phyloP scores from a whole-genome alignment of 30 jellyfish, hydroid and myxozoan genomes.

The Chironex yamaguchii region DNA sequence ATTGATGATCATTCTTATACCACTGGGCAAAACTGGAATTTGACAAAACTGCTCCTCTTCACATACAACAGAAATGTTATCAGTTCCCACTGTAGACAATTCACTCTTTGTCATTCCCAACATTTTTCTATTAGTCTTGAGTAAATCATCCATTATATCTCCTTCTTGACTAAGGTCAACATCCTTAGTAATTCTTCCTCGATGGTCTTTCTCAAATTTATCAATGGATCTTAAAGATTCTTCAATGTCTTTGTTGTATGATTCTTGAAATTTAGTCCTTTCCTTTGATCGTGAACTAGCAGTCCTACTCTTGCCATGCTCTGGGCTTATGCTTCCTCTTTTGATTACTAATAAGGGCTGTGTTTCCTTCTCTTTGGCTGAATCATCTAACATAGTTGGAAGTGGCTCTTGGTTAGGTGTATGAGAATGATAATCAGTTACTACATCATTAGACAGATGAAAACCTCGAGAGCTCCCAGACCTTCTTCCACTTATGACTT shows the following conservation, averaged over 20 bases:
- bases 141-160: neutral
- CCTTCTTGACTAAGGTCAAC: constrained; percentile 66
- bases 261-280: constrained; percentile 67
- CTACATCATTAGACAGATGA: neutral
- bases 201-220: constrained; percentile 80
- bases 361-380: neutral
- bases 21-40: constrained; percentile 91
- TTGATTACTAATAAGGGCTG: neutral
- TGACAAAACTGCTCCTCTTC: constrained; percentile 12
- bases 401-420: neutral
- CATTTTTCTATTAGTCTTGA: neutral
- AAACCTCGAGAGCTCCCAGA: neutral
- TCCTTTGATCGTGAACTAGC: neutral
- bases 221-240: constrained; percentile 82
- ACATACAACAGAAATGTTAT: neutral
- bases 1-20: constrained; percentile 71
- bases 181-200: constrained; percentile 82
- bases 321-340: constrained; percentile 1
- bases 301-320: neutral
- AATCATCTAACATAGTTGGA: neutral
- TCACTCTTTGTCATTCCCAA: neutral
- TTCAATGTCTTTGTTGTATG: constrained; percentile 67
- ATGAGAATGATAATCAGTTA: too few relatives aligned
- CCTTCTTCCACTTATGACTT: neutral
- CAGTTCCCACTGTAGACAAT: neutral